Conservation (phyloP, 2,888 invertebrate genomes). For the Arge pagana region DNA sequence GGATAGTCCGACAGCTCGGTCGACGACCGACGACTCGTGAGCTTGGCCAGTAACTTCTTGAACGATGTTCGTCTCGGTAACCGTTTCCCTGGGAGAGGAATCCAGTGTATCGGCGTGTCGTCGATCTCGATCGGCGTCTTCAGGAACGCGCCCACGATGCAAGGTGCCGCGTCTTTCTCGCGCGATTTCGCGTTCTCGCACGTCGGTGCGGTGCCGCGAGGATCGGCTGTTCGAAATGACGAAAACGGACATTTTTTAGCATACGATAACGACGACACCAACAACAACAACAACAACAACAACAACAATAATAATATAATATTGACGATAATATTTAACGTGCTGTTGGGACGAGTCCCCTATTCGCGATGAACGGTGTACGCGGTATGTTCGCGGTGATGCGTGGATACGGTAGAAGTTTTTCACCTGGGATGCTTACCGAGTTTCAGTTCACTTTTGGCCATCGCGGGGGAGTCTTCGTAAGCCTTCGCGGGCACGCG, state of each 20-base stretch:
- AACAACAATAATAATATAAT: too few species aligned
- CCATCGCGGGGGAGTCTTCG: too few species aligned
- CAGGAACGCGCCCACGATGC: constrained; percentile 41
- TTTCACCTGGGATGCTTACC: too few species aligned
- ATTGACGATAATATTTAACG: too few species aligned
- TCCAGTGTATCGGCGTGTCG: constrained; percentile 41
- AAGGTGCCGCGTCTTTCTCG: constrained; percentile 29
- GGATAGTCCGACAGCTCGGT: constrained; percentile 11
- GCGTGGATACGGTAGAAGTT: too few species aligned
- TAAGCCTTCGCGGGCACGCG: neutral
- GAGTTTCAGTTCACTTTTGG: too few species aligned
- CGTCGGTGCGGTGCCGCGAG: neutral
- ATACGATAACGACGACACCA: too few species aligned
- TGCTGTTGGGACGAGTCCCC: too few species aligned
- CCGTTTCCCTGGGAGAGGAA: constrained; percentile 38
- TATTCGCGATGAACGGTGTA: too few species aligned
- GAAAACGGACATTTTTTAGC: too few species aligned
- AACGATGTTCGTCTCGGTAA: constrained; percentile 42
- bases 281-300: too few species aligned
- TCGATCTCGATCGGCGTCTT: constrained; percentile 44
- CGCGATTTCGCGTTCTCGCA: neutral
- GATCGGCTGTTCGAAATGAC: neutral
- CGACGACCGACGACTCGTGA: constrained; percentile 30
- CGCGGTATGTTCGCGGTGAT: too few species aligned
- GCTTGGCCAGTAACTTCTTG: constrained; percentile 38